A percentile compares a stretch with the other conserved stretches of the same genome.
Evolutionary conservation across 2,888 invertebrate genomes (phyloP).

Genomic region (Heliconius sara): DNA sequence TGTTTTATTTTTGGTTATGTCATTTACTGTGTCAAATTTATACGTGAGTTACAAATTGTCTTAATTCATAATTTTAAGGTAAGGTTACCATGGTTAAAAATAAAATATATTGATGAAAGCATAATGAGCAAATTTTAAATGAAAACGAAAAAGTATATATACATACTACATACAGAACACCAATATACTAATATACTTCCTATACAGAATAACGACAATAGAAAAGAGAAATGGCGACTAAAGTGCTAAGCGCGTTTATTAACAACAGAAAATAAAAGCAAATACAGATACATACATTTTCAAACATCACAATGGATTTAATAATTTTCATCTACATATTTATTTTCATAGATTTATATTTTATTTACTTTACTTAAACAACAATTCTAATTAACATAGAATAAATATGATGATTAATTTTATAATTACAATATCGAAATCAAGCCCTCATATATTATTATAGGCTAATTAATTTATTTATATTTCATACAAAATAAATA

Average conservation of each 20-base stretch:
- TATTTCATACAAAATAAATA: background rate
- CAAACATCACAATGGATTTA: background rate
- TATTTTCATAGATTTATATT: background rate
- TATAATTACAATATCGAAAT: background rate
- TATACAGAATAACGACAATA: background rate
- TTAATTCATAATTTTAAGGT: no score
- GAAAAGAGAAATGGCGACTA: background rate
- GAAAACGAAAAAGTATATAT: no score
- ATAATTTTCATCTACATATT: background rate
- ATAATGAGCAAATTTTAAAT: background rate
- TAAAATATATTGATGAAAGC: background rate
- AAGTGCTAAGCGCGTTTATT: background rate
- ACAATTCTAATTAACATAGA: background rate
- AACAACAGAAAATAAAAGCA: background rate
- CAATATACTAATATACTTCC: no score
- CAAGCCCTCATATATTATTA: background rate
- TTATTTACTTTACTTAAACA: background rate
- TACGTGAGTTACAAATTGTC: no score
- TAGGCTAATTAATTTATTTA: background rate
- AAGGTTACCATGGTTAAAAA: background rate
- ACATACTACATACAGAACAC: no score
- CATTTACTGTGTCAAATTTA: constrained; percentile 10
- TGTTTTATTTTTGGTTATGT: constrained; percentile 11
- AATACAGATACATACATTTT: background rate
- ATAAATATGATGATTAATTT: background rate